These are phyloP conservation scores for Euschistus heros DNA, from an alignment of 1,140 invertebrate genomes.

Conservation along the genomic window DNA sequence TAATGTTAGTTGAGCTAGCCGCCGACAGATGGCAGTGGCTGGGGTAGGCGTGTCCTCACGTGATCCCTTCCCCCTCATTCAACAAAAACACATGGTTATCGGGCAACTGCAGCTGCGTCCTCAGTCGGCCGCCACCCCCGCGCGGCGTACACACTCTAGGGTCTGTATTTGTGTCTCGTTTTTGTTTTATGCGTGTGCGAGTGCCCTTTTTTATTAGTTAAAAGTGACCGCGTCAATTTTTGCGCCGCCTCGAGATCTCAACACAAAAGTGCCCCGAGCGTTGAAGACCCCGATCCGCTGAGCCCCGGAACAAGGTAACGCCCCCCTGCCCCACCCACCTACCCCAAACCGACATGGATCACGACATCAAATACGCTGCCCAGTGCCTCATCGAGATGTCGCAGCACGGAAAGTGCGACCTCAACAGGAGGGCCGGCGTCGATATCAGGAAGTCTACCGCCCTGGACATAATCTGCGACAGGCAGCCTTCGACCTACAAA, in stretches of 20 bases:
- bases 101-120: slow-evolving; percentile 15
- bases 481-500: slow-evolving; percentile 17
- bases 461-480: slow-evolving; percentile 21
- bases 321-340: slow-evolving; percentile 12
- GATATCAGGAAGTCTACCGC: slow-evolving; percentile 25
- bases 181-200: too few relatives aligned
- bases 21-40: not conserved
- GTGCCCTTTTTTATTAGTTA: too few relatives aligned
- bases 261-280: too few relatives aligned
- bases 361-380: slow-evolving; percentile 44
- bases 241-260: too few relatives aligned
- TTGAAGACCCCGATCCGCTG: not conserved
- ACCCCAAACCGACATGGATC: slow-evolving; percentile 32
- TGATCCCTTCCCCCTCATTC: slow-evolving; percentile 6
- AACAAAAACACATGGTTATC: slow-evolving; percentile 16
- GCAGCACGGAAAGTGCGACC: slow-evolving; percentile 29
- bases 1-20: not conserved
- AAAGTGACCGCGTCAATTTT: too few relatives aligned
- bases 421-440: slow-evolving; percentile 32
- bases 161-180: not conserved
- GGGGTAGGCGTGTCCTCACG: slow-evolving; percentile 8
- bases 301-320: not conserved
- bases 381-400: slow-evolving; percentile 50
- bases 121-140: slow-evolving; percentile 9
- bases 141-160: not conserved